Percentiles rank a stretch among this genome's conserved stretches.
phyloP scores from a whole-genome alignment of 2,888 invertebrate genomes.

The Andrena chrysosceles region DNA sequence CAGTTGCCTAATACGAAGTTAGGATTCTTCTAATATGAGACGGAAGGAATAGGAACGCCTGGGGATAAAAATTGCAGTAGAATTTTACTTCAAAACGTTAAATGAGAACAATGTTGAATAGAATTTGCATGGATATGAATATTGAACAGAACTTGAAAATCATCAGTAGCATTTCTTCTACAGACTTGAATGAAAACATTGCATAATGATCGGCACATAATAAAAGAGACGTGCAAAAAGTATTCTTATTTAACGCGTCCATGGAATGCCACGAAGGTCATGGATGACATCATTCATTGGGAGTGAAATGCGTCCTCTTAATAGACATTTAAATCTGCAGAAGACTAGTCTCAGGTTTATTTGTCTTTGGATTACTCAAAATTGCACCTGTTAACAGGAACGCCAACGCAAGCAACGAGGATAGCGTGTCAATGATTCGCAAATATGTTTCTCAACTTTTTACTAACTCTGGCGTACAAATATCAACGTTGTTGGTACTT shows the following conservation, averaged over 20 bases:
- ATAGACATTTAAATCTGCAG: neutral
- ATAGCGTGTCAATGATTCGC: constrained; percentile 29
- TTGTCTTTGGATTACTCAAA: neutral
- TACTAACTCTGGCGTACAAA: neutral
- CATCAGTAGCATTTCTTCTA: neutral
- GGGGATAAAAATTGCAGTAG: neutral
- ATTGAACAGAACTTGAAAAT: neutral
- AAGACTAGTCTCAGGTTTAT: neutral
- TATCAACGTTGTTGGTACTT: neutral
- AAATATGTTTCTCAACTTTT: constrained; percentile 34
- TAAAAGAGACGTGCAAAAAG: neutral
- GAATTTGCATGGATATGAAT: neutral
- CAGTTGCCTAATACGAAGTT: too few relatives aligned
- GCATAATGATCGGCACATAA: neutral
- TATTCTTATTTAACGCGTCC: constrained; percentile 7
- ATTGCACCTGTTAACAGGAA: neutral
- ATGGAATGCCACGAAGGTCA: neutral
- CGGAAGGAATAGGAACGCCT: neutral
- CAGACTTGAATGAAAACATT: neutral
- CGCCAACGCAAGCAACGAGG: constrained; percentile 11
- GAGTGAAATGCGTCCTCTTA: neutral
- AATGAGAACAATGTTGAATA: neutral
- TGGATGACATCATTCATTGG: neutral
- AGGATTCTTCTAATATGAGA: neutral
- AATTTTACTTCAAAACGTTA: neutral